Base-by-base conservation (phyloP, 2,113 vertebrate species). In the Hepsetus odoe region DNA sequence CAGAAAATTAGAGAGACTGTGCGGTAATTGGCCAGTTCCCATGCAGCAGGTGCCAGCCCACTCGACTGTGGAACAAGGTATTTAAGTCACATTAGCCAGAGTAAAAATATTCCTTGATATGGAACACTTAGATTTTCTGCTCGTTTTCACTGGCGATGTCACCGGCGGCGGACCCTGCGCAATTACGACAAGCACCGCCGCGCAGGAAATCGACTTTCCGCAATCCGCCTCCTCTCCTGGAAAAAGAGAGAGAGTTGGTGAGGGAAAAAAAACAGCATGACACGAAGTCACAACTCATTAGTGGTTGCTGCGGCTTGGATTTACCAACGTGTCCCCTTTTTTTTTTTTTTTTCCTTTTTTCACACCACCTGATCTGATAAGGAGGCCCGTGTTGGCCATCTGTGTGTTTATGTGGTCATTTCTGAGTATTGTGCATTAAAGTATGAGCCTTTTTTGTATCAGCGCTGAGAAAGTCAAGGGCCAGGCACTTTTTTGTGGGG, bases 51-150 rank as follows among this genome's bases (percentile, higher is more conserved):
- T 99, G 97, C 96, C 95, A 96, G 94, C 95, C 94, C 94, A 95
- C 95, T 98, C 96, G 96, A 96, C 96, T 98, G 96, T 98, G 96
- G 96, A 97, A 97, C 96, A 98, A 98, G 96, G 96, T 98, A 98
- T 98, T 99, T 99, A 98, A 97, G 95, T 95, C 95, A 90, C 92
- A 98, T 99, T 99, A 99, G 95, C 93, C 92, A 92, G 94, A 95
- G 94, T 95, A 93, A 96, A 97, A 97, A 96, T 96, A 95, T 95
- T 97, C 95, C 95, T 96, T 96, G 94, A 96, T 96, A 96, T 96
- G 96, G 95, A 98, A 97, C 94, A 94, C 93, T 95, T 93, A 90
- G 94, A 97, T 98, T 97, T 98, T 98, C 95, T 97, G 96, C 96
- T 96, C 88, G 84, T 96, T 97, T 98, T 96, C 94, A 94, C 82